Conservation (phyloP, 1,140 invertebrate species). For the Odontomachus brunneus region DNA sequence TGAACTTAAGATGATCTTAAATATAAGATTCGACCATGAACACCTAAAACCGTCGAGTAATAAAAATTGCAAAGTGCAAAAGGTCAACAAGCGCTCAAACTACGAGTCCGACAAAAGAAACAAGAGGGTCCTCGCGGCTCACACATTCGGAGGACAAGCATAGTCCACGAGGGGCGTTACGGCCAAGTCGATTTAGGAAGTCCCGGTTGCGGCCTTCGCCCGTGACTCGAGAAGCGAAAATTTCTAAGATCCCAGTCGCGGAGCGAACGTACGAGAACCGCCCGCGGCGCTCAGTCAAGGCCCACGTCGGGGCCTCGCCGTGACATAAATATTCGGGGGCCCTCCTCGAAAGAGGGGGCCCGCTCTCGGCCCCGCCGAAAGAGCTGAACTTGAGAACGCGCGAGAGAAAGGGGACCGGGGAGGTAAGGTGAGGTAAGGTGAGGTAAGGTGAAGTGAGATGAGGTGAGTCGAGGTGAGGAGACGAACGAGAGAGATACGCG, state of each 20-base stretch:
- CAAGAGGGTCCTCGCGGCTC: not conserved
- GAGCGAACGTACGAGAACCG: slow-evolving; percentile 48
- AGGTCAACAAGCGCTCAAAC: not conserved
- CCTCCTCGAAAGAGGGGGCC: slow-evolving; percentile 25
- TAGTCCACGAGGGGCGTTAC: slow-evolving; percentile 19
- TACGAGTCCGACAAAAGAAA: not conserved
- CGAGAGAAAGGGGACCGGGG: slow-evolving; percentile 28
- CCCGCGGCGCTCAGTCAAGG: slow-evolving; percentile 74
- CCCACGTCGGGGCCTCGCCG: slow-evolving; percentile 71
- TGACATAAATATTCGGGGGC: slow-evolving; percentile 80
- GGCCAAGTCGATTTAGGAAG: slow-evolving; percentile 39
- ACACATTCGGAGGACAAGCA: slow-evolving; percentile 15
- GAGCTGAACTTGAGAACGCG: slow-evolving; percentile 31
- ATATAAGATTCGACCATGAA: too few species aligned
- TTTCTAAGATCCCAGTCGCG: slow-evolving; percentile 72
- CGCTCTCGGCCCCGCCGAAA: slow-evolving; percentile 20
- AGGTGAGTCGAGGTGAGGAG: not conserved
- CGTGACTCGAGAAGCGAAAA: slow-evolving; percentile 21
- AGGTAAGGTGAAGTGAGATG: too few species aligned
- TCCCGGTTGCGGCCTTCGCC: slow-evolving; percentile 17
- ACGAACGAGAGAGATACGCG: slow-evolving; percentile 45
- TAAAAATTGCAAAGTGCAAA: too few species aligned
- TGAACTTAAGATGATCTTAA: too few species aligned
- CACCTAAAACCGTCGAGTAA: too few species aligned
- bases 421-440: too few species aligned